These are phyloP conservation scores for Onychostoma macrolepis DNA, from an alignment of 2,113 vertebrate species.

Conservation along the genomic window DNA sequence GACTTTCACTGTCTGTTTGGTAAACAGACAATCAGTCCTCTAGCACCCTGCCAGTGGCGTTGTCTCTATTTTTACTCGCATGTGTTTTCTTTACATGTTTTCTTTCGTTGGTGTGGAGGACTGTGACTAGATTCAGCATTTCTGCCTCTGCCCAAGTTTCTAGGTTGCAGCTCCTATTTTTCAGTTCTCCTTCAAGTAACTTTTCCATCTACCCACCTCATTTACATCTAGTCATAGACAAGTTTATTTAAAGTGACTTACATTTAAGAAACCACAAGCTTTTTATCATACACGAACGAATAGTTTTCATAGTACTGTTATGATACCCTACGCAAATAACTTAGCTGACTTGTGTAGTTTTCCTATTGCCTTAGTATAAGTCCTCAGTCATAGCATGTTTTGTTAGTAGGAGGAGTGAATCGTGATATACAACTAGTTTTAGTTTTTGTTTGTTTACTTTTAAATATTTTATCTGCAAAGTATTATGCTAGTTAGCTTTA, in stretches of 20 bases:
- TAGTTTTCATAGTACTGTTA: neutral
- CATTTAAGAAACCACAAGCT: neutral
- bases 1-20: constrained; percentile 17
- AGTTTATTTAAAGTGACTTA: neutral
- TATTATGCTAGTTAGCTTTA: neutral
- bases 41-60: neutral
- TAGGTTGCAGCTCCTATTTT: neutral
- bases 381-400: neutral
- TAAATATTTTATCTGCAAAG: neutral
- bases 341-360: neutral
- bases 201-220: neutral
- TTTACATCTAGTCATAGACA: neutral
- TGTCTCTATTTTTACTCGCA: neutral
- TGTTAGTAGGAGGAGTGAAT: neutral
- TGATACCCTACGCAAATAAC: neutral
- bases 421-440: neutral
- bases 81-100: neutral
- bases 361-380: no score
- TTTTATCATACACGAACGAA: neutral
- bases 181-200: neutral
- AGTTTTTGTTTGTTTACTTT: neutral
- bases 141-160: neutral
- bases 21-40: neutral
- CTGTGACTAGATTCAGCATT: constrained; percentile 7
- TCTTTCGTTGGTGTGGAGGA: neutral